phyloP scores from a whole-genome alignment of 2,113 vertebrate genomes.

The Romanogobio albipinnatus region DNA sequence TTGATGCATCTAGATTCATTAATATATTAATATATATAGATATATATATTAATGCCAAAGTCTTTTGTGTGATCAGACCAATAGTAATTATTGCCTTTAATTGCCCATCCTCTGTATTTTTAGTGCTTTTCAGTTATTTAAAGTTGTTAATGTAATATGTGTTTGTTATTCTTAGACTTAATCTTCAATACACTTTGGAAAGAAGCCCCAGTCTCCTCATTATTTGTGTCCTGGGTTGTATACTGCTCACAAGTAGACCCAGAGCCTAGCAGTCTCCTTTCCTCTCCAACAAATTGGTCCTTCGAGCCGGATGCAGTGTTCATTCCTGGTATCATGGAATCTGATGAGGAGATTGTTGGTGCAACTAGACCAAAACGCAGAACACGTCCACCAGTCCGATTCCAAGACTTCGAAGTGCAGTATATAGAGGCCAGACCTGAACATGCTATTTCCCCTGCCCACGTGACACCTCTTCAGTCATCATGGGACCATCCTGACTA shows the following conservation, averaged over 20 bases:
- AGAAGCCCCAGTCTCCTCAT: no score
- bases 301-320: background rate
- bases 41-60: no score
- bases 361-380: background rate
- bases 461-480: background rate
- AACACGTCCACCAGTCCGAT: no score
- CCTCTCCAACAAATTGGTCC: background rate
- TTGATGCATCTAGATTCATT: no score
- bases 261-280: background rate
- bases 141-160: no score
- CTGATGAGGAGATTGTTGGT: background rate
- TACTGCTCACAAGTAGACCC: background rate
- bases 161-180: no score
- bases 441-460: background rate
- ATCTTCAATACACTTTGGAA: no score
- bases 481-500: background rate
- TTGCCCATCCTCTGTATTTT: no score
- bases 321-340: background rate
- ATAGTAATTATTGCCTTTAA: no score
- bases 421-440: constrained; percentile 4
- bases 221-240: background rate
- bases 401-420: constrained; percentile 16
- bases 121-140: no score
- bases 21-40: no score
- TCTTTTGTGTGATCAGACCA: no score